These are phyloP conservation scores for Kradibia gibbosae DNA, from an alignment of 1,140 invertebrate genomes.

Conservation along the genomic window DNA sequence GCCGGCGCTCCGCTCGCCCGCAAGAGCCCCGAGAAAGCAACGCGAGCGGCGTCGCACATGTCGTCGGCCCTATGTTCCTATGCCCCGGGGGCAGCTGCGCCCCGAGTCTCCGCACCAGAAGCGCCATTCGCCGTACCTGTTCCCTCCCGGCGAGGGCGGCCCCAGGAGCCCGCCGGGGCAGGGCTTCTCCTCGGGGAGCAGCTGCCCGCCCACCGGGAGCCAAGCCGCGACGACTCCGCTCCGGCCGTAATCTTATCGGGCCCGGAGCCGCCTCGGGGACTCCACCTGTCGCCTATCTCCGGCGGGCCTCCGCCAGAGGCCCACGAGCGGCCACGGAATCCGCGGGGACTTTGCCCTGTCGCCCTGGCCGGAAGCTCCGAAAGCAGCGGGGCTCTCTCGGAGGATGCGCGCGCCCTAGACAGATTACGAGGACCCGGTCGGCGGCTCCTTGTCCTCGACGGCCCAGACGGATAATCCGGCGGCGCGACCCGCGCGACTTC, in stretches of 20 bases:
- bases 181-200: slow-evolving; percentile 11
- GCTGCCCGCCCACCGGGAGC: slow-evolving; percentile 1
- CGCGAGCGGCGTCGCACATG: slow-evolving; percentile 68
- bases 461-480: not conserved
- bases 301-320: not conserved
- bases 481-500: not conserved
- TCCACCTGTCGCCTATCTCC: not conserved
- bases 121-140: slow-evolving; percentile 57
- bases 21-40: slow-evolving; percentile 51
- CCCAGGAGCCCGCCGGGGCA: slow-evolving; percentile 6
- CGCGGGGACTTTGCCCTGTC: too few relatives aligned
- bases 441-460: not conserved
- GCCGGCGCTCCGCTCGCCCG: not conserved
- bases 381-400: slow-evolving; percentile 4
- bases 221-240: not conserved
- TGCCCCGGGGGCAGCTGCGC: slow-evolving; percentile 67
- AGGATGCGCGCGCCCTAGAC: not conserved
- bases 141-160: slow-evolving; percentile 53
- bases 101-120: slow-evolving; percentile 60
- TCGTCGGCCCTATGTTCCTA: slow-evolving; percentile 60
- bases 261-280: not conserved
- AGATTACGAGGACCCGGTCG: not conserved
- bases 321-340: not conserved
- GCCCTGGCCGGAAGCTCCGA: not conserved
- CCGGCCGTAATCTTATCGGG: slow-evolving; percentile 7